Conservation (phyloP, 2,888 invertebrate genomes). For the Clusia tigrina region DNA sequence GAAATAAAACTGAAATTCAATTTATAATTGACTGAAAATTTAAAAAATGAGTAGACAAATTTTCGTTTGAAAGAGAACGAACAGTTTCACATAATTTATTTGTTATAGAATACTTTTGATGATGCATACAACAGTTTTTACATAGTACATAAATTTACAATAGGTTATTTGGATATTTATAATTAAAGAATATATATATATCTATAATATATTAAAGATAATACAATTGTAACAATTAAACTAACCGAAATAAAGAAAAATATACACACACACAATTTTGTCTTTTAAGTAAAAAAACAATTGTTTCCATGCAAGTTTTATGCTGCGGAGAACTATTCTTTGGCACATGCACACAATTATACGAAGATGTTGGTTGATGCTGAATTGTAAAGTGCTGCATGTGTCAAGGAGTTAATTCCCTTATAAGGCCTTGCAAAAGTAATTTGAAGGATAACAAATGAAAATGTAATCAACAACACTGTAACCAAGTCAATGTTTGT, state of each 20-base stretch:
- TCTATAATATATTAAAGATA: neutral
- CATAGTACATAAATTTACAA: slow-evolving; percentile 39
- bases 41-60: too few species aligned
- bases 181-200: neutral
- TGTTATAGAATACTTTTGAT: slow-evolving; percentile 42
- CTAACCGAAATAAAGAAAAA: neutral
- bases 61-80: slow-evolving; percentile 43
- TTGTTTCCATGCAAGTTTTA: neutral
- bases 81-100: slow-evolving; percentile 43
- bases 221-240: neutral
- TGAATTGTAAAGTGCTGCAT: neutral
- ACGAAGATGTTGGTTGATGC: neutral
- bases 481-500: slow-evolving; percentile 18
- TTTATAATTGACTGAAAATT: too few species aligned
- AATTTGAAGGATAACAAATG: neutral
- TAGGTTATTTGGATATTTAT: too few species aligned
- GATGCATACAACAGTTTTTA: too few species aligned
- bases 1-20: too few species aligned
- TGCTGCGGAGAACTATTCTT: too few species aligned
- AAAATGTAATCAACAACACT: slow-evolving; percentile 15
- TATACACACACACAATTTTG: slow-evolving; percentile 27
- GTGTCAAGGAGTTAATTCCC: too few species aligned
- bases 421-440: too few species aligned
- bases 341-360: neutral
- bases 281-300: neutral